Base-by-base conservation (phyloP, 1,140 invertebrate species). In the Drosophila pseudoobscura region DNA sequence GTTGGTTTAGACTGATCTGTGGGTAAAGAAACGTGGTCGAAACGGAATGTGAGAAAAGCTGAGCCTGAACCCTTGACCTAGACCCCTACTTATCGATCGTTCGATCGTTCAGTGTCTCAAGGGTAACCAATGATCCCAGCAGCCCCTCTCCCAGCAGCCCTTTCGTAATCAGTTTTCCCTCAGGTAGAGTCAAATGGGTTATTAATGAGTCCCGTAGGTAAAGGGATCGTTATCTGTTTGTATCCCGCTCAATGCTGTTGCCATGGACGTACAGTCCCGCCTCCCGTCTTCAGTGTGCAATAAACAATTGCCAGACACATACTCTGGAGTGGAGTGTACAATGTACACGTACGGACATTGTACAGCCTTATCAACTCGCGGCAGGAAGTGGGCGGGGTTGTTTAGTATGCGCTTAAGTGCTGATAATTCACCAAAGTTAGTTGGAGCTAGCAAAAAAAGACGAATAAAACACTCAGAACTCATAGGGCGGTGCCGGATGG, bases 1-100 rank as follows among this genome's bases (percentile, higher is more conserved):
- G 92, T 91, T 90, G 89, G 92, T 94, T 93, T 93, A 94, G 94
- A 93, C 93, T 93, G 94, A 93, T 95, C 94, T 95, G 87, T 15
- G 6, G 13, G 0, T 5, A 24, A n/a, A 7, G 7, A 49, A 49
- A 20, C 20, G 20, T 20, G 20, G n/a, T 2, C 13, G 1, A 29
- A 44, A 20, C 7, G 50, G 8, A 15, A 0, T 11, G 11, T 35
- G 17, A 15, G 35, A 26, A 29, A 39, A 46, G 6, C 26, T 2
- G 20, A 58, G 41, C n/a, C 9, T 3, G 20, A 6, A 52, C 3
- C 24, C 26, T 35, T 8, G 3, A 5, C 24, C 26, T 35, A 8
- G 3, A 5, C 3, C 61, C 58, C 17, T 17, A 17, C 17, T 17
- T 17, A 17, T 17, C 17, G 17, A 17, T 17, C 17, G 17, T 17